These are phyloP conservation scores for Scaeva pyrastri DNA, from an alignment of 2,888 invertebrate species.

Conservation along the genomic window DNA sequence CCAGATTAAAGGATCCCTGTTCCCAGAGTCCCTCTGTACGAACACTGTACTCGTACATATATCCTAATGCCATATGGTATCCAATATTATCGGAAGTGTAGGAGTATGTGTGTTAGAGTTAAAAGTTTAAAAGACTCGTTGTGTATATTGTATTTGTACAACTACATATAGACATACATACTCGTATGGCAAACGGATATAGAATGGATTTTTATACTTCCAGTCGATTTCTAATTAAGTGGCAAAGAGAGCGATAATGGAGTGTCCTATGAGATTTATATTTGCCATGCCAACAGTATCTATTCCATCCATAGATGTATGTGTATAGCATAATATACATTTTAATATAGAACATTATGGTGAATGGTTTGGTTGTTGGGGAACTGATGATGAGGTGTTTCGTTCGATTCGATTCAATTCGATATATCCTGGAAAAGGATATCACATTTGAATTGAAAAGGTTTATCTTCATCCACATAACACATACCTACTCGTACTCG, in stretches of 20 bases:
- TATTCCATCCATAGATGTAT: not conserved
- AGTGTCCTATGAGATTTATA: conserved; percentile 71
- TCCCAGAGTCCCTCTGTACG: not conserved
- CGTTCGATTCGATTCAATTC: conserved; percentile 20
- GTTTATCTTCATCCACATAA: no score
- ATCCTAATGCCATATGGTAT: conserved; percentile 49
- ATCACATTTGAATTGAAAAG: conserved; percentile 33
- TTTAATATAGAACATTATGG: conserved; percentile 16
- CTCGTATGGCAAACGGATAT: no score
- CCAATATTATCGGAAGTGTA: not conserved
- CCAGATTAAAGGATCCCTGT: conserved; percentile 4
- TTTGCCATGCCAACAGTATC: conserved; percentile 46
- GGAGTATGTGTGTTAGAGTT: not conserved
- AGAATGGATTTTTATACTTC: conserved; percentile 67
- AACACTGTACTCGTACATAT: not conserved
- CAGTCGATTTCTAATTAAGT: conserved; percentile 75
- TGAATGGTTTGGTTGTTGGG: conserved; percentile 16
- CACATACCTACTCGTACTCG: no score
- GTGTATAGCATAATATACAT: conserved; percentile 3
- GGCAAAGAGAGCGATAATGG: conserved; percentile 75
- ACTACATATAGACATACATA: not conserved
- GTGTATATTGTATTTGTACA: conserved; percentile 8
- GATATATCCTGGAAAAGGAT: not conserved
- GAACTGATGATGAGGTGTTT: conserved; percentile 19
- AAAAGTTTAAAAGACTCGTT: conserved; percentile 30